Percentiles rank a stretch among this genome's conserved stretches.
Conservation (phyloP, 1,140 invertebrate genomes). For the Bradysia coprophila region DNA sequence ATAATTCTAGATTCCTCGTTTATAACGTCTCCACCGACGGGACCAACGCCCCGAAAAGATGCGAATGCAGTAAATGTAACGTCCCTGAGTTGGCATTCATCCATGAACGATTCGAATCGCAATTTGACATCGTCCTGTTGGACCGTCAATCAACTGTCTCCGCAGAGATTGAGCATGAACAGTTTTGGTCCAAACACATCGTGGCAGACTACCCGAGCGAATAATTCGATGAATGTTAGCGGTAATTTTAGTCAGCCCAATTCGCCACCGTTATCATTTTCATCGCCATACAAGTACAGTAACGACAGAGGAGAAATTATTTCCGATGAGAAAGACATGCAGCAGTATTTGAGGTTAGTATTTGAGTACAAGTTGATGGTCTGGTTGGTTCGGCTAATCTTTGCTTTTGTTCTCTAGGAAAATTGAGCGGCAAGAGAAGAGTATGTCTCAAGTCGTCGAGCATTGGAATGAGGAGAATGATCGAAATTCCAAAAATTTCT, state of each 20-base stretch:
- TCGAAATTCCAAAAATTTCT: slow-evolving; percentile 13
- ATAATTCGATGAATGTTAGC: slow-evolving; percentile 11
- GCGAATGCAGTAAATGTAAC: slow-evolving; percentile 3
- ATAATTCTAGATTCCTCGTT: background rate
- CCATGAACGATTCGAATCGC: slow-evolving; percentile 14
- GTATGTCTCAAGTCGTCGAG: slow-evolving; percentile 11
- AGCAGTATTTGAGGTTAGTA: slow-evolving; percentile 21
- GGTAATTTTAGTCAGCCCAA: slow-evolving; percentile 16
- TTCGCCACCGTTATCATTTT: too few species aligned
- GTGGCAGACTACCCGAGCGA: too few species aligned
- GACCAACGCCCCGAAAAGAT: too few species aligned
- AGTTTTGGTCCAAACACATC: too few species aligned
- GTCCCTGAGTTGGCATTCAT: slow-evolving; percentile 19
- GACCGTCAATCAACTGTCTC: slow-evolving; percentile 9
- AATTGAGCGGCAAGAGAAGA: slow-evolving; percentile 10
- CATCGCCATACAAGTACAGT: slow-evolving; percentile 17
- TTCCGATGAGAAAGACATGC: slow-evolving; percentile 24
- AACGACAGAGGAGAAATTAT: slow-evolving; percentile 22
- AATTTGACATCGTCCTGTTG: slow-evolving; percentile 4
- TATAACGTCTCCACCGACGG: too few species aligned
- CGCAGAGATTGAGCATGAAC: too few species aligned
- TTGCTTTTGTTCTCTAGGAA: slow-evolving; percentile 6
- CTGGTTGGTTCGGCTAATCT: too few species aligned
- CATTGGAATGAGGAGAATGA: slow-evolving; percentile 7
- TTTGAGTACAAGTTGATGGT: slow-evolving; percentile 1